Base-by-base conservation (phyloP, 2,888 invertebrate species). In the Trichopria drosophilae region DNA sequence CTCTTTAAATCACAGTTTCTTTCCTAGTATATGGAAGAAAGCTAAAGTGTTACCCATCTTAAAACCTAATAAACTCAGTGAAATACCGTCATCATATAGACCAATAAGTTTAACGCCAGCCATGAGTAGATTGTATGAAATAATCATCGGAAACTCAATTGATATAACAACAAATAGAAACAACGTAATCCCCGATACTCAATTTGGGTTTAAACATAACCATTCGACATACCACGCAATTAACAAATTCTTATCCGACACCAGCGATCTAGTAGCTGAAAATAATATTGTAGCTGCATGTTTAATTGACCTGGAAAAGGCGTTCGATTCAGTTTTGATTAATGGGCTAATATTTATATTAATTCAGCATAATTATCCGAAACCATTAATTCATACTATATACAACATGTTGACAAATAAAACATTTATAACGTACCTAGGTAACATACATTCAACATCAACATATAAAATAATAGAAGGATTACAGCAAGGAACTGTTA, bases 401-500 rank as follows among this genome's bases (percentile, higher is more conserved):
- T 24, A 10, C 7, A 24, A 24, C 24, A 24, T 24, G 24, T 10
- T 24, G 10, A 24, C 24, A 6, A 24, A 24, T 24, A 24, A 24
- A 24, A 24, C 6, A 24, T 24, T 24, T 24, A 24, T 24, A 6
- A 24, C 24, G 10, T 24, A 10, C 7, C 7, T 7, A 9, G 24
- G 24, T 24, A 24, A 6, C 6, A 24, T 7, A 6, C 10, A 10
- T 10, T 24, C 24, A 9, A 9, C 24, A n/a, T n/a, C n/a, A n/a
- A n/a, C n/a, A n/a, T n/a, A n/a, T n/a, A n/a, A n/a, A n/a, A n/a
- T n/a, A n/a, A 35, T 18, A 20, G 6, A 19, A 12, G 60, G 60
- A 1, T 34, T 58, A 3, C 57, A 55, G 13, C 56, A 60, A 31
- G 55, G 55, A 6, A 55, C 52, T 1, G 53, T 60, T 0, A 57